Conservation (phyloP, 2,113 vertebrate species). For the Pavo muticus region DNA sequence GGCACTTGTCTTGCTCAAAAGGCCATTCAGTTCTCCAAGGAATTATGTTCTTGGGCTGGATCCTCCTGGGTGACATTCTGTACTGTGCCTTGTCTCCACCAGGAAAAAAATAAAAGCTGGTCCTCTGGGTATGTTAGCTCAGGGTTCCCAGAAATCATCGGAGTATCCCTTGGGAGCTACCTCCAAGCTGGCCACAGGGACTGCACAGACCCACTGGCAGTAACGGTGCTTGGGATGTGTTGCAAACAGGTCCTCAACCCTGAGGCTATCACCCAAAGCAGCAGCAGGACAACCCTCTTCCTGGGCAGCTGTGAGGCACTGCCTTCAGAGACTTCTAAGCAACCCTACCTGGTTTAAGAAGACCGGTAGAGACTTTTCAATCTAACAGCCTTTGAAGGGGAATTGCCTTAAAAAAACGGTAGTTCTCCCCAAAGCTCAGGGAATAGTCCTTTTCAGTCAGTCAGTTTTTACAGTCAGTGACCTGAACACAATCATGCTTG, state of each 20-base stretch:
- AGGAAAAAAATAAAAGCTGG: not conserved
- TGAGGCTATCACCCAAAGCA: rapidly evolving
- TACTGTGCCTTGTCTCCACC: not conserved
- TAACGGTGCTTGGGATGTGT: not conserved
- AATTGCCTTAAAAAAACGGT: not conserved
- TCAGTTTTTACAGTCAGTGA: not conserved
- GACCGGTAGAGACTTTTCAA: not conserved
- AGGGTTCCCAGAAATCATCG: not conserved
- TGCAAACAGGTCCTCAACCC: not conserved
- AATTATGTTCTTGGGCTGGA: not conserved
- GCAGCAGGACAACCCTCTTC: not conserved
- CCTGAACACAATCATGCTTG: not conserved
- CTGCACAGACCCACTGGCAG: not conserved
- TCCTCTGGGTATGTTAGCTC: not conserved
- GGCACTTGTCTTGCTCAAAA: not conserved
- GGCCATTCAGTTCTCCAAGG: not conserved
- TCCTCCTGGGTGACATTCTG: not conserved
- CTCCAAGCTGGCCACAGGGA: not conserved
- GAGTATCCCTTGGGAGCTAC: not conserved
- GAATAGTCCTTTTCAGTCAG: not conserved
- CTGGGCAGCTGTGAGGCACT: not conserved
- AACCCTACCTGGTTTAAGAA: not conserved
- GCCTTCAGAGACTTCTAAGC: not conserved
- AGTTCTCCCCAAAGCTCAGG: not conserved
- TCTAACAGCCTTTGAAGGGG: not conserved